Conservation (phyloP, 2,113 vertebrate genomes). For the Clinocottus analis region DNA sequence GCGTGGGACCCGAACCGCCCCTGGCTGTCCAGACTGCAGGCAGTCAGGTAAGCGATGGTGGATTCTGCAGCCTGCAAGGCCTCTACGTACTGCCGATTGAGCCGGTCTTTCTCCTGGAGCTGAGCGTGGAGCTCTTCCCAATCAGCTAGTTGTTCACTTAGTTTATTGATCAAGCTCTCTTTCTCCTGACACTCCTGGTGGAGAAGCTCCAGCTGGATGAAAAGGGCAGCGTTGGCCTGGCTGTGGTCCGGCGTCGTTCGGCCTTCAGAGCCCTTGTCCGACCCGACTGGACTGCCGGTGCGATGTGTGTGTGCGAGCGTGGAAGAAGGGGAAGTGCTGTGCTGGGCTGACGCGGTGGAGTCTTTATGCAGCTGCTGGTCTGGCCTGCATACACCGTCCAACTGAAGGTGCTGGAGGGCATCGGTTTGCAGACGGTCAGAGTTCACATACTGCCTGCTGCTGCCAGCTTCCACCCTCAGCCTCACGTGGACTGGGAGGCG, state of each 20-base stretch:
- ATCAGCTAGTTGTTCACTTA: constrained; percentile 71
- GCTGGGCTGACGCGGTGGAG: constrained; percentile 20
- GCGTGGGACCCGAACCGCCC: constrained; percentile 38
- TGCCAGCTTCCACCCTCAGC: constrained; percentile 53
- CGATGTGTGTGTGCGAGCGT: neutral
- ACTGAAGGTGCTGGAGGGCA: constrained; percentile 16
- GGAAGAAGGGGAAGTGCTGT: constrained; percentile 45
- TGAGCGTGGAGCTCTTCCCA: constrained; percentile 72
- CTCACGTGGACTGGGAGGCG: constrained; percentile 87
- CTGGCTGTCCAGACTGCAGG: constrained; percentile 81
- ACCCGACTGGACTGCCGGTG: constrained; percentile 33
- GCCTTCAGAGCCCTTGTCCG: constrained; percentile 35
- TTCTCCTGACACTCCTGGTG: constrained; percentile 85
- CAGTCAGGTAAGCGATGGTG: constrained; percentile 84
- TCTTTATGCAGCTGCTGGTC: constrained; percentile 36
- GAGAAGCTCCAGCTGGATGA: constrained; percentile 81
- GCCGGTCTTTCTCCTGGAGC: constrained; percentile 77
- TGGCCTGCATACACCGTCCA: constrained; percentile 14
- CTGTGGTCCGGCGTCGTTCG: constrained; percentile 16
- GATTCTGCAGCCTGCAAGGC: constrained; percentile 81
- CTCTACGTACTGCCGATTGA: constrained; percentile 70
- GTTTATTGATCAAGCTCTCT: constrained; percentile 74
- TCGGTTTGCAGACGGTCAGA: constrained; percentile 48
- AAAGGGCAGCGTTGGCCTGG: constrained; percentile 48
- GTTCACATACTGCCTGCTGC: constrained; percentile 18